phyloP scores from a whole-genome alignment of 2,888 invertebrate genomes.

The Bellardia bayeri region DNA sequence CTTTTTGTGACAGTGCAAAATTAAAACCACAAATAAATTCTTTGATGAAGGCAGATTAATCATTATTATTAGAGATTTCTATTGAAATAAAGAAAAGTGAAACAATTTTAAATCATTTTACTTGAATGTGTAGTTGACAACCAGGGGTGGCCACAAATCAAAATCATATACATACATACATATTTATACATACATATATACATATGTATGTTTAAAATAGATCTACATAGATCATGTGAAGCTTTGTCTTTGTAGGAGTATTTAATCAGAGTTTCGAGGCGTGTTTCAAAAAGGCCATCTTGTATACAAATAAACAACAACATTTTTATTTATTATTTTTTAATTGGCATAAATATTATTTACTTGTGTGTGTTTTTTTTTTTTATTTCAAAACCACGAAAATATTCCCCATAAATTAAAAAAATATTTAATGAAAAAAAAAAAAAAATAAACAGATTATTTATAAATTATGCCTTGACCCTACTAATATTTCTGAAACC shows the following conservation, averaged over 20 bases:
- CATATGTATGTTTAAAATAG: no score
- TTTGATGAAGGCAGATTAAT: not conserved
- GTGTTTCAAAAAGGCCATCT: slow-evolving; percentile 19
- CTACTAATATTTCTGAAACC: not conserved
- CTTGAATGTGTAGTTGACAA: slow-evolving; percentile 46
- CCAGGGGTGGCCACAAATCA: slow-evolving; percentile 39
- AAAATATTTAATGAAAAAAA: not conserved
- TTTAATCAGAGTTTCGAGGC: slow-evolving; percentile 17
- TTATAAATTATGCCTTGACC: not conserved
- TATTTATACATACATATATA: not conserved
- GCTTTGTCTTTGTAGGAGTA: slow-evolving; percentile 16
- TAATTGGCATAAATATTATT: not conserved
- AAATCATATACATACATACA: not conserved
- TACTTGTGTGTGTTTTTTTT: not conserved
- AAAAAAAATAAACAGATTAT: not conserved
- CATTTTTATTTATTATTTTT: slow-evolving; percentile 3
- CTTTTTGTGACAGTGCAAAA: slow-evolving; percentile 70
- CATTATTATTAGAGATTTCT: not conserved
- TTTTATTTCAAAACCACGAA: not conserved
- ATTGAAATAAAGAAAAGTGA: not conserved
- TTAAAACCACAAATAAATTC: not conserved
- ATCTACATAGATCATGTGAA: not conserved
- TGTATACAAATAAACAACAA: not conserved
- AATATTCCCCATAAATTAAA: slow-evolving; percentile 18
- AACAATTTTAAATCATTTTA: not conserved